Evolutionary conservation across 2,113 vertebrate species (phyloP).

Genomic region (Ctenodactylus gundi): DNA sequence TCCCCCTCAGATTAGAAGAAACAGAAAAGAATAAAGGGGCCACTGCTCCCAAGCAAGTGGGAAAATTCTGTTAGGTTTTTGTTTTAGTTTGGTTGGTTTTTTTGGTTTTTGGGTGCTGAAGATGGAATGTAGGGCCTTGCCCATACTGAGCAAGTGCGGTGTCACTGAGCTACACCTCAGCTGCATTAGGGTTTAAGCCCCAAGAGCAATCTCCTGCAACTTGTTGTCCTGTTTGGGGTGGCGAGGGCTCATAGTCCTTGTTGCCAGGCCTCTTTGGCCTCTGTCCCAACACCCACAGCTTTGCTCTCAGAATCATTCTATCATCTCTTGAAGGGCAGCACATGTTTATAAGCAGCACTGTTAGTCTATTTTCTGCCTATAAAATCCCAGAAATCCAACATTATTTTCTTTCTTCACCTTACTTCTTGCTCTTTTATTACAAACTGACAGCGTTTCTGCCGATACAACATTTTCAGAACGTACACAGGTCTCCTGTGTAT

Average conservation of each 20-base stretch:
- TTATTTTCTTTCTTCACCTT: background rate
- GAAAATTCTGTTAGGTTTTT: background rate
- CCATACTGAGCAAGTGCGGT: background rate
- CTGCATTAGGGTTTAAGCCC: background rate
- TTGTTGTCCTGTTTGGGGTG: background rate
- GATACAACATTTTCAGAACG: background rate
- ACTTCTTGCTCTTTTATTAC: background rate
- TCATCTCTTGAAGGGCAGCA: background rate
- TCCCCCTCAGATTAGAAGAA: background rate
- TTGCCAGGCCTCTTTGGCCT: background rate
- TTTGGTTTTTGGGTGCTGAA: background rate
- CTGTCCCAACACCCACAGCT: background rate
- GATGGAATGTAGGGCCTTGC: background rate
- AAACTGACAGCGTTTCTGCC: background rate
- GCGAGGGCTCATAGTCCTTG: background rate
- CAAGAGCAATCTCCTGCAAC: background rate
- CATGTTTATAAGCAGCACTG: background rate
- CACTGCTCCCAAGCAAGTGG: background rate
- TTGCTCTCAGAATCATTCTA: background rate
- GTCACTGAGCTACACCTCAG: background rate
- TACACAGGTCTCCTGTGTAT: background rate
- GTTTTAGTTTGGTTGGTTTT: no score
- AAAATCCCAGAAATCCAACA: background rate
- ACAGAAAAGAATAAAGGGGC: background rate
- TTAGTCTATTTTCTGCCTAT: background rate